phyloP scores from a whole-genome alignment of 2,113 vertebrate species.

The Lepus europaeus region DNA sequence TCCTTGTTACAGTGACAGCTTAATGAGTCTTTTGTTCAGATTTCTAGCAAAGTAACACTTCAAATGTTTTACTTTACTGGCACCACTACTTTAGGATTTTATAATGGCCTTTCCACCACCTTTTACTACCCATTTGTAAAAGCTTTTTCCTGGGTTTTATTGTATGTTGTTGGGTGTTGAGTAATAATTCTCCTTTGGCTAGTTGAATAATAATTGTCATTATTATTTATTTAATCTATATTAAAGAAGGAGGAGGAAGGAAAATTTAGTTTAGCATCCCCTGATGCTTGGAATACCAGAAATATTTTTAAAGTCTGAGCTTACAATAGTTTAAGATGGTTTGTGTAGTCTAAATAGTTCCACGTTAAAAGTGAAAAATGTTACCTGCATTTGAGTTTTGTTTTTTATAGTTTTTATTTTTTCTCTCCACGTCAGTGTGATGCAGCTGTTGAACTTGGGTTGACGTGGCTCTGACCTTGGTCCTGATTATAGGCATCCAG shows the following conservation, averaged over 20 bases:
- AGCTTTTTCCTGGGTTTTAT: conserved; percentile 56
- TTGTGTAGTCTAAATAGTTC: conserved; percentile 35
- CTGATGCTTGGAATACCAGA: conserved; percentile 35
- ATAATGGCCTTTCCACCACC: conserved; percentile 43
- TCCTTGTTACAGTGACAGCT: neutral
- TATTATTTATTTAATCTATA: conserved; percentile 61
- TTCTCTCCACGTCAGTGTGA: neutral
- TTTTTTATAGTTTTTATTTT: neutral
- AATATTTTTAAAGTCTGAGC: conserved; percentile 49
- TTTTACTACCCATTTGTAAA: conserved; percentile 64
- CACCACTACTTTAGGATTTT: neutral
- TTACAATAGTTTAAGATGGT: conserved; percentile 52
- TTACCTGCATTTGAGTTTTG: conserved; percentile 7
- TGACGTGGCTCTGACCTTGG: neutral
- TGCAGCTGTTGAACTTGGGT: neutral
- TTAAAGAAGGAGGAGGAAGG: conserved; percentile 55
- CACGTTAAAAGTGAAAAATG: conserved; percentile 27
- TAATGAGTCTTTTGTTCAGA: conserved; percentile 21
- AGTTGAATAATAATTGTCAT: conserved; percentile 51
- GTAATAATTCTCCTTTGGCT: conserved; percentile 47
- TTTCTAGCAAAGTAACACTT: conserved; percentile 51
- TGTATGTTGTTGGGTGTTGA: conserved; percentile 60
- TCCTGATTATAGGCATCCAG: neutral
- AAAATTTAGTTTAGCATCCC: conserved; percentile 54
- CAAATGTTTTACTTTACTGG: conserved; percentile 57